A percentile compares a stretch with the other conserved stretches of the same genome.
Conservation (phyloP, 2,113 vertebrate genomes). For the Hippocampus zosterae region DNA sequence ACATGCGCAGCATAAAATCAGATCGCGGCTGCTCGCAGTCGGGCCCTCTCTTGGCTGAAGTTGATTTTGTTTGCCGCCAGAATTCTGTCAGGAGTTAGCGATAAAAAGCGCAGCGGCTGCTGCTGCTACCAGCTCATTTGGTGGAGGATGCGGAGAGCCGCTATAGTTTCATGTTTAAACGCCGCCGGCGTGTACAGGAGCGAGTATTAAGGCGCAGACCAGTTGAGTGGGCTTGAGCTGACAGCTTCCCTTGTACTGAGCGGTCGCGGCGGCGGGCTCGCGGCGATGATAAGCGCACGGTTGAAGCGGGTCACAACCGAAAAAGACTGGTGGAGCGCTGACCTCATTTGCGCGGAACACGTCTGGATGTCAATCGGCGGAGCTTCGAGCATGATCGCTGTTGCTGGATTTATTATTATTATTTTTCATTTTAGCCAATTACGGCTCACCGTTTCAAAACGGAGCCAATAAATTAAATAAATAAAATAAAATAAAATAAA, state of each 20-base stretch:
- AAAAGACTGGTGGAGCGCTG: neutral
- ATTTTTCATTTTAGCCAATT: no score
- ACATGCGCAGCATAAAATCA: slow-evolving; percentile 8
- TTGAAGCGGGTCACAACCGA: neutral
- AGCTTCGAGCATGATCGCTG: neutral
- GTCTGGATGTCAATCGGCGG: neutral
- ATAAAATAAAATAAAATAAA: no score
- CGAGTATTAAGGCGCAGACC: neutral
- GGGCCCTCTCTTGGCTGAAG: slow-evolving; percentile 3
- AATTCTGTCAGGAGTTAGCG: slow-evolving; percentile 10
- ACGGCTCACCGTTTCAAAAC: no score
- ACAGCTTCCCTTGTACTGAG: slow-evolving; percentile 3
- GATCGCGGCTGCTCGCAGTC: slow-evolving; percentile 4
- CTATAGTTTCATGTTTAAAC: neutral
- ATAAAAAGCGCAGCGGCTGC: slow-evolving; percentile 1
- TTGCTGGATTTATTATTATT: neutral
- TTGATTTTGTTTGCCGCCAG: slow-evolving; percentile 1
- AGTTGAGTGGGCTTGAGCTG: neutral
- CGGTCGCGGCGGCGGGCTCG: neutral
- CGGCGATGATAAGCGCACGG: neutral
- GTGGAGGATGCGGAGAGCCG: neutral
- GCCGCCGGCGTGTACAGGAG: neutral
- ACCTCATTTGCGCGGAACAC: neutral
- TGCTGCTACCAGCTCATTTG: neutral
- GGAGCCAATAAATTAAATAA: no score